Conservation (phyloP, 2,888 invertebrate genomes). For the Gryllus longicercus region DNA sequence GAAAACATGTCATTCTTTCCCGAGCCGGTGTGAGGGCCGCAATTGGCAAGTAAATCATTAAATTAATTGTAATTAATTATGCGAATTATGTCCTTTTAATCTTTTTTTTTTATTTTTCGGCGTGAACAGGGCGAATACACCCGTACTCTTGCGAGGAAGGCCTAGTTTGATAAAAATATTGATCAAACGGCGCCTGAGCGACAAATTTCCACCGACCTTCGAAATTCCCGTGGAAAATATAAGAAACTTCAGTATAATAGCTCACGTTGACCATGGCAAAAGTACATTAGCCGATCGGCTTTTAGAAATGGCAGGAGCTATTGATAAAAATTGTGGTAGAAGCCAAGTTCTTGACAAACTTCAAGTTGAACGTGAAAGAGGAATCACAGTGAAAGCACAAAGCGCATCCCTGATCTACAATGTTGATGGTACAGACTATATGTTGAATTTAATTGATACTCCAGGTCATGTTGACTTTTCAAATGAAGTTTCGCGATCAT, state of each 20-base stretch:
- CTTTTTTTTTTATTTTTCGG: too few species aligned
- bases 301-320: conserved; percentile 86
- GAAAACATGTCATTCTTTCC: too few species aligned
- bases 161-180: too few species aligned
- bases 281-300: conserved; percentile 93
- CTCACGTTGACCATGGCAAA: conserved; percentile 99
- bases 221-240: conserved; percentile 54
- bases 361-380: conserved; percentile 89
- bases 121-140: too few species aligned
- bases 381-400: conserved; percentile 98
- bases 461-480: conserved; percentile 98
- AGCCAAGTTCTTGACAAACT: conserved; percentile 73
- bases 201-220: not conserved
- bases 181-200: too few species aligned
- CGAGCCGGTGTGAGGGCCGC: too few species aligned
- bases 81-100: too few species aligned
- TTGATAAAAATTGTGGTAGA: conserved; percentile 61
- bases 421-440: conserved; percentile 64
- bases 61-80: too few species aligned
- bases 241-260: conserved; percentile 94
- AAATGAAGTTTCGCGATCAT: conserved; percentile 85
- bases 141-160: too few species aligned
- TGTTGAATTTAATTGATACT: conserved; percentile 94
- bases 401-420: conserved; percentile 82
- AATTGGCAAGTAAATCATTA: too few species aligned